A percentile compares a stretch with the other conserved stretches of the same genome.
Evolutionary conservation across 2,113 vertebrate species (phyloP).

Genomic region (Nymphicus hollandicus): DNA sequence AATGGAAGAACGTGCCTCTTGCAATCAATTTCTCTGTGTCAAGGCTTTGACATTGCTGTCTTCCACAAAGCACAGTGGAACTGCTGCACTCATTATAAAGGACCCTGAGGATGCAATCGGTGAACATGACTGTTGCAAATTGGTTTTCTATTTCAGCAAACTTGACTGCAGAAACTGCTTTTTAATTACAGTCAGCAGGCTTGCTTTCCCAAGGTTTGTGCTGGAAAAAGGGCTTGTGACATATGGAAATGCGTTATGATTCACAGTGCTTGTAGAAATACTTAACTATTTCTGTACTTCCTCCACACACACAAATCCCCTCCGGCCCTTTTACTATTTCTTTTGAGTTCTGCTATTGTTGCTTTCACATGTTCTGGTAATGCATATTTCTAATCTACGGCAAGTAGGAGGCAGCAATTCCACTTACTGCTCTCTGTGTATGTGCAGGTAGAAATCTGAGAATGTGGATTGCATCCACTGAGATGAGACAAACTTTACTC

Average conservation of each 20-base stretch:
- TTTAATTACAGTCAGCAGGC: constrained; percentile 20
- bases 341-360: background rate
- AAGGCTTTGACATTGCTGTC: background rate
- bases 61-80: background rate
- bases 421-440: background rate
- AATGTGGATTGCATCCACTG: background rate
- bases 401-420: background rate
- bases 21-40: background rate
- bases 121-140: background rate
- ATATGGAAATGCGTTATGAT: background rate
- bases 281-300: background rate
- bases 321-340: background rate
- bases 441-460: background rate
- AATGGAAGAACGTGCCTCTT: background rate
- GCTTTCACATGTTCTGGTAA: background rate
- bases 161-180: background rate
- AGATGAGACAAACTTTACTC: background rate
- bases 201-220: constrained; percentile 5
- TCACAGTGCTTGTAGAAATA: background rate
- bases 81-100: background rate
- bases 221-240: background rate
- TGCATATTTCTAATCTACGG: background rate
- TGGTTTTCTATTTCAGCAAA: constrained; percentile 12
- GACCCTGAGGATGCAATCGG: constrained; percentile 28
- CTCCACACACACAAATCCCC: too few species aligned